Base-by-base conservation (phyloP, 2,113 vertebrate genomes). In the Indri indri region DNA sequence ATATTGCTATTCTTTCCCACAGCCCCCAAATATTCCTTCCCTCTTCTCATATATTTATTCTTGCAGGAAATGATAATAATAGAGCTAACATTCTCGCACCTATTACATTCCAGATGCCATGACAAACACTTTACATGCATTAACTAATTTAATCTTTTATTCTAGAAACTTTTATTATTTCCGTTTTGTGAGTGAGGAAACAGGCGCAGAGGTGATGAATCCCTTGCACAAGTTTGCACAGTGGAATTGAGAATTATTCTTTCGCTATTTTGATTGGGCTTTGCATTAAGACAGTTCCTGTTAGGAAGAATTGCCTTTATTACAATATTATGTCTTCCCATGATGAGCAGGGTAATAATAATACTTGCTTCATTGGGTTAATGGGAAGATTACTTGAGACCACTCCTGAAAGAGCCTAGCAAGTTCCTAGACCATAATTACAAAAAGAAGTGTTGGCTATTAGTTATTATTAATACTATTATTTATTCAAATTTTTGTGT, bases 121-220 rank as follows among this genome's bases (percentile, higher is more conserved):
- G 87, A 70, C 34, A 94, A 87, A 82, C 30, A 70, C 22, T 88
- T 90, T n/a, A 47, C 63, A 30, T 37, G 47, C 61, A 50, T 76
- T 86, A 81, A 94, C n/a, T 80, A 76, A 73, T n/a, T 84, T 89
- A 52, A 76, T 52, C 10, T 84, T 89, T 94, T 52, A 68, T 84
- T 80, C 16, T 32, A n/a, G 50, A 34, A 77, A 61, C 27, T n/a
- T 94, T 74, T 37, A 81, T 37, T 93, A 80, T 89, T 88, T 88
- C 45, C 66, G 59, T 59, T 89, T 82, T 66, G 34, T 65, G 61
- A 12, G 6, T 84, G 22, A 25, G 32, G 57, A 76, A 84, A 57
- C 3, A 84, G 50, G n/a, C 57, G 54, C 22, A 57, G 68, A 61
- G 25, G 7, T 47, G 13, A 16, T 73, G 30, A 77, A 63, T 42